A percentile compares a stretch with the other conserved stretches of the same genome.
phyloP scores from a whole-genome alignment of 2,888 invertebrate species.

The Shargacucullia verbasci region DNA sequence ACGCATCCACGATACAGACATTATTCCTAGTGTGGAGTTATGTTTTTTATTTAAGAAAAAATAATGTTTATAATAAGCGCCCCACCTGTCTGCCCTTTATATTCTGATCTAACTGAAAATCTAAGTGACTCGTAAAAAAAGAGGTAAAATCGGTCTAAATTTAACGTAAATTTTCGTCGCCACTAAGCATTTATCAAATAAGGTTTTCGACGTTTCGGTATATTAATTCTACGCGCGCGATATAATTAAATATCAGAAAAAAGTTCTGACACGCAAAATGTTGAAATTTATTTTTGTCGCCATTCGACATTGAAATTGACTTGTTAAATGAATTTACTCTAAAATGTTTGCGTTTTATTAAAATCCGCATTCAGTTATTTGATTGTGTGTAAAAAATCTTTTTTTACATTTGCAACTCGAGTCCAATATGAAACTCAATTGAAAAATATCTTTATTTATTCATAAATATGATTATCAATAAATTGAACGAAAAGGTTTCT shows the following conservation, averaged over 20 bases:
- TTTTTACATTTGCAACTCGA: no score
- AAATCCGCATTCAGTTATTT: constrained; percentile 11
- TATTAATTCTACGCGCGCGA: constrained; percentile 24
- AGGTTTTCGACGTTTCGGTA: constrained; percentile 1
- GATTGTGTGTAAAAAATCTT: no score
- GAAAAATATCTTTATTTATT: no score
- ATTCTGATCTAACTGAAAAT: not conserved
- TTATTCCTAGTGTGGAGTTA: no score
- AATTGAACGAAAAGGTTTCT: not conserved
- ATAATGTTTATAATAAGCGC: no score
- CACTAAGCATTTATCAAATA: not conserved
- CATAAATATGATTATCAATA: no score
- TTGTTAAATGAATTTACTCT: constrained; percentile 16
- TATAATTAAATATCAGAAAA: constrained; percentile 46
- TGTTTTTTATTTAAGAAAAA: no score
- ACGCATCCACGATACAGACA: no score
- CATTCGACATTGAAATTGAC: constrained; percentile 22
- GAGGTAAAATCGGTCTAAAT: no score
- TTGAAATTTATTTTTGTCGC: constrained; percentile 18
- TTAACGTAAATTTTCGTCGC: not conserved
- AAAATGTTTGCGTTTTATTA: constrained; percentile 23
- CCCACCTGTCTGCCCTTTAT: not conserved
- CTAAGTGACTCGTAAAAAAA: no score
- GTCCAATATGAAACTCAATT: no score
- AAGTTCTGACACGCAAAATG: constrained; percentile 34